phyloP scores from a whole-genome alignment of 1,140 invertebrate genomes.

The Megathymus violae region DNA sequence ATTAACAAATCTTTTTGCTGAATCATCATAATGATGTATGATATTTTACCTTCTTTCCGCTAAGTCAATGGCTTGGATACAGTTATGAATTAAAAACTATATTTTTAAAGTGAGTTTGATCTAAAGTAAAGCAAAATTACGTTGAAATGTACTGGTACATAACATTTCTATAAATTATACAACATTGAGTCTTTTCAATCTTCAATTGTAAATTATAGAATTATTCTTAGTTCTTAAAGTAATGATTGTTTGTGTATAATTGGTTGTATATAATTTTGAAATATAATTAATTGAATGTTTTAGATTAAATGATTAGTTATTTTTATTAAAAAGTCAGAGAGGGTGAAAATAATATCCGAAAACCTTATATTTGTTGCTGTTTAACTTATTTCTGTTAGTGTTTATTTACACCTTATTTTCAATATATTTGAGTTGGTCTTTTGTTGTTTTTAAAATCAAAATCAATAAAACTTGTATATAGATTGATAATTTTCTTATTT shows the following conservation, averaged over 20 bases:
- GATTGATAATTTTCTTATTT: not conserved
- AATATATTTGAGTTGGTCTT: no score
- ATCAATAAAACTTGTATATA: not conserved
- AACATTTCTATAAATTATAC: slow-evolving; percentile 13
- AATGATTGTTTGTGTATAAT: slow-evolving; percentile 73
- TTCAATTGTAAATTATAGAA: slow-evolving; percentile 61
- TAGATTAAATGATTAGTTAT: slow-evolving; percentile 36
- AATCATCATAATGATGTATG: not conserved
- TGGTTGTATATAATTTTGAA: slow-evolving; percentile 78
- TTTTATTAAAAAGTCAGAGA: slow-evolving; percentile 26
- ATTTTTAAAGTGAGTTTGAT: not conserved
- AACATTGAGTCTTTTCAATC: slow-evolving; percentile 16
- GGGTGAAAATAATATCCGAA: slow-evolving; percentile 16
- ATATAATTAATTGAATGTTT: slow-evolving; percentile 47
- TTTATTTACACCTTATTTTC: slow-evolving; percentile 18
- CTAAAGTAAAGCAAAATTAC: not conserved
- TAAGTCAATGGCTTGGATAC: no score
- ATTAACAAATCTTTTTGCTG: no score
- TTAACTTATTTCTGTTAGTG: slow-evolving; percentile 35
- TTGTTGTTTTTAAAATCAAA: not conserved
- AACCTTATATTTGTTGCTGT: slow-evolving; percentile 17
- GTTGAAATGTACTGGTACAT: not conserved
- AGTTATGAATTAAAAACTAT: no score
- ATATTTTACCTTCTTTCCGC: not conserved
- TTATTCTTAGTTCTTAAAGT: slow-evolving; percentile 47